A percentile compares a stretch with the other conserved stretches of the same genome.
These are phyloP conservation scores for Orcinus orca DNA, from an alignment of 2,113 vertebrate species.

Conservation along the genomic window DNA sequence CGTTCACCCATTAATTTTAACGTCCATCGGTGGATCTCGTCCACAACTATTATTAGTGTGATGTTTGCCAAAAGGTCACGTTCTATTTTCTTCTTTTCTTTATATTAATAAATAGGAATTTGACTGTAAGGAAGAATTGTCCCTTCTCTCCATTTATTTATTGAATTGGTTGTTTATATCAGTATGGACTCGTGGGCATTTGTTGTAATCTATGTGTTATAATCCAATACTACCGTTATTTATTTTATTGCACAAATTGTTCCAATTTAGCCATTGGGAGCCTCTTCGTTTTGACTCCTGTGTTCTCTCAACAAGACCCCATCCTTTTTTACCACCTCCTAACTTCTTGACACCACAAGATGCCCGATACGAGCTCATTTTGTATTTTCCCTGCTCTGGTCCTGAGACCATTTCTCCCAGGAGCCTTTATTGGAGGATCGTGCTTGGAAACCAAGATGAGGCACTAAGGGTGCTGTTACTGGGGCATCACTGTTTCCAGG, in stretches of 20 bases:
- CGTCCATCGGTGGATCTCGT: fast-evolving
- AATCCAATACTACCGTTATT: too few species aligned
- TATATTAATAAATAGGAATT: not conserved
- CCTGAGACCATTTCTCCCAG: not conserved
- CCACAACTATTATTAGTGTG: too few species aligned
- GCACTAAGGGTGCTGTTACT: not conserved
- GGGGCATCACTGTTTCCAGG: fast-evolving
- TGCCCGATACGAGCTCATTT: not conserved
- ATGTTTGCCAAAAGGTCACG: not conserved
- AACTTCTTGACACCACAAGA: not conserved
- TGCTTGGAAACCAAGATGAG: not conserved
- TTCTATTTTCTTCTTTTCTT: not conserved
- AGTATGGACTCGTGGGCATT: too few species aligned
- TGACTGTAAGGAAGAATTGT: not conserved
- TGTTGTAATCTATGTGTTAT: not conserved
- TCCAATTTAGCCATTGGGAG: not conserved
- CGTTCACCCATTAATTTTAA: too few species aligned
- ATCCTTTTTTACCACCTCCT: not conserved
- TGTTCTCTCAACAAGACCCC: not conserved
- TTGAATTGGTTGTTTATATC: not conserved
- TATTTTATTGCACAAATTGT: too few species aligned
- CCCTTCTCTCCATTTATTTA: not conserved
- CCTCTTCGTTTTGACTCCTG: not conserved
- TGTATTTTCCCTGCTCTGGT: not conserved
- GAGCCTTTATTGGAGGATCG: not conserved